A percentile compares a stretch with the other conserved stretches of the same genome.
Evolutionary conservation across 2,888 invertebrate species (phyloP).

Genomic region (Cremastobaeus sp.): DNA sequence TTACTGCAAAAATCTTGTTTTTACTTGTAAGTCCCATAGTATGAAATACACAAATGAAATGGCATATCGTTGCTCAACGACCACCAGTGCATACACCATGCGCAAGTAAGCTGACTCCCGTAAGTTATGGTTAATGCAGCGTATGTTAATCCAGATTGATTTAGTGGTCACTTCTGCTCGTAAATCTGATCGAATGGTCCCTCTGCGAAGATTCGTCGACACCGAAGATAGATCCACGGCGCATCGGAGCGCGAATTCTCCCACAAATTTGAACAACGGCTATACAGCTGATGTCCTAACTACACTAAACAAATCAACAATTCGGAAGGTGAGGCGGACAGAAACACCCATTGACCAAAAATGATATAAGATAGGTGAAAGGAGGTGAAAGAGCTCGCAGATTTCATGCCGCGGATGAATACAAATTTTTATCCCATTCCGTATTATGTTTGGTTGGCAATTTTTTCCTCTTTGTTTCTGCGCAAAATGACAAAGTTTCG

Average conservation of each 20-base stretch:
- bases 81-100: constrained; percentile 37
- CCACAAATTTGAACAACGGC: too few relatives aligned
- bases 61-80: constrained; percentile 23
- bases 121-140: constrained; percentile 71
- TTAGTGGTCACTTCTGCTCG: constrained; percentile 71
- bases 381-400: too few relatives aligned
- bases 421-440: too few relatives aligned
- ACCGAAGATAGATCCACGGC: constrained; percentile 43
- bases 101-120: constrained; percentile 55
- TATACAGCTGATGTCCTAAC: too few relatives aligned
- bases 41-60: constrained; percentile 41
- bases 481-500: constrained; percentile 60
- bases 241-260: constrained; percentile 59
- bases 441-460: too few relatives aligned
- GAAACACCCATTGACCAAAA: too few relatives aligned
- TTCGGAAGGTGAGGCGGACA: too few relatives aligned
- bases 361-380: too few relatives aligned
- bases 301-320: too few relatives aligned
- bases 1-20: too few relatives aligned
- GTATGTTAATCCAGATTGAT: constrained; percentile 77
- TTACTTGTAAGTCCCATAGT: constrained; percentile 15
- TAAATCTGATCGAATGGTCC: constrained; percentile 70
- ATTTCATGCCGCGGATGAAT: too few relatives aligned
- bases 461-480: too few relatives aligned
- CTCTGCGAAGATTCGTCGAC: constrained; percentile 40